Conservation (phyloP, 2,113 vertebrate species). For the Artemisiospiza belli region DNA sequence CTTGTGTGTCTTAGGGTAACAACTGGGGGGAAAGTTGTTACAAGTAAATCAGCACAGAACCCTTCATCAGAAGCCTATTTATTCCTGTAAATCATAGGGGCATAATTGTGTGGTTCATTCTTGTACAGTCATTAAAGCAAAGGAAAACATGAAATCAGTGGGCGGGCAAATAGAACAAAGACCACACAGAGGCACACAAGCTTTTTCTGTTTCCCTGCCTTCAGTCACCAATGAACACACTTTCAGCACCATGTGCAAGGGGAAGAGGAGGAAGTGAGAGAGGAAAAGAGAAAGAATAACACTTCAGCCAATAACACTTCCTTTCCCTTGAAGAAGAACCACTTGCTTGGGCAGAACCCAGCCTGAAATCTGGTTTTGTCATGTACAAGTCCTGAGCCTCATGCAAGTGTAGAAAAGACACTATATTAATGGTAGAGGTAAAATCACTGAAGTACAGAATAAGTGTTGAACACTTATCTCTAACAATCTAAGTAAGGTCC, state of each 20-base stretch:
- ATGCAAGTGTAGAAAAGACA: not conserved
- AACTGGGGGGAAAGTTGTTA: not conserved
- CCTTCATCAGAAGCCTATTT: not conserved
- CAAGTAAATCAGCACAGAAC: not conserved
- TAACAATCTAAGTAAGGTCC: not conserved
- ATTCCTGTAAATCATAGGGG: not conserved
- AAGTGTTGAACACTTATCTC: not conserved
- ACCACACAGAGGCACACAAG: accelerated
- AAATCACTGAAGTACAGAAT: not conserved
- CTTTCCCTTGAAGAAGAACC: not conserved
- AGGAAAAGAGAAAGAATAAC: not conserved
- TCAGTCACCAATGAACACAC: not conserved
- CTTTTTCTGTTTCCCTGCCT: not conserved
- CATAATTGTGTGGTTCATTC: not conserved
- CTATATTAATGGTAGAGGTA: not conserved
- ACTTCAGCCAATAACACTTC: not conserved
- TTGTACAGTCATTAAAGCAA: not conserved
- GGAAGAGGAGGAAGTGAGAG: not conserved
- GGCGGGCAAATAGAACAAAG: not conserved
- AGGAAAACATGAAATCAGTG: not conserved
- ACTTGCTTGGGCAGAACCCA: not conserved
- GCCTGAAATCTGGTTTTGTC: not conserved
- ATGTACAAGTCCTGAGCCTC: not conserved
- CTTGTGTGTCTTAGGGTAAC: not conserved
- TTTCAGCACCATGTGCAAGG: not conserved